phyloP scores from a whole-genome alignment of 2,113 vertebrate species.

The Gulo gulo region DNA sequence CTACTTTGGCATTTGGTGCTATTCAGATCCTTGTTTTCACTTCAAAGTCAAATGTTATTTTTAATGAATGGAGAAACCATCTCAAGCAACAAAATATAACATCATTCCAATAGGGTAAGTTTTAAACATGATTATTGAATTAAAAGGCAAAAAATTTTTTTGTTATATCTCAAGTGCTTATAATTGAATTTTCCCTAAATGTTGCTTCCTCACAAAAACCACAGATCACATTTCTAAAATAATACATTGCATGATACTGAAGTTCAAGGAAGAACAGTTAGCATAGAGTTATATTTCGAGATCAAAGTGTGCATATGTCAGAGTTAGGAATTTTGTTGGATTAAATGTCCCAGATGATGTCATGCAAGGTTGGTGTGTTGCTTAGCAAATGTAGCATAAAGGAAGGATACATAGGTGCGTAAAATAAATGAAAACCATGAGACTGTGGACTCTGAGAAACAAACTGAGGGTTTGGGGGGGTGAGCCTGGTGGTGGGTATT shows the following conservation, averaged over 20 bases:
- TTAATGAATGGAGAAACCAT: constrained; percentile 68
- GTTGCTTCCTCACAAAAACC: background rate
- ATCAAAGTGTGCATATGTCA: background rate
- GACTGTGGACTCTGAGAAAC: too few relatives aligned
- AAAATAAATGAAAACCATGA: background rate
- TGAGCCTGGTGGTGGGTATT: too few relatives aligned
- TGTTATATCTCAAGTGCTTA: background rate
- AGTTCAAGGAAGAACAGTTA: background rate
- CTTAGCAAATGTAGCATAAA: background rate
- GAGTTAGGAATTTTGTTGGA: background rate
- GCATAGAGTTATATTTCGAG: background rate
- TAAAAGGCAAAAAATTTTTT: background rate
- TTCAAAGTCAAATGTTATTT: constrained; percentile 55
- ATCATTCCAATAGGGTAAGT: constrained; percentile 60
- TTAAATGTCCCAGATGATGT: background rate
- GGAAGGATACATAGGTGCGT: background rate
- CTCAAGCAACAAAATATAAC: background rate
- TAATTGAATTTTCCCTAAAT: constrained; percentile 38
- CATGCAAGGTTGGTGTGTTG: background rate
- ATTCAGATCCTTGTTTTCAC: constrained; percentile 71
- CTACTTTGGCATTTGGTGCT: constrained; percentile 60
- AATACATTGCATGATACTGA: background rate
- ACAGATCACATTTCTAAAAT: constrained; percentile 22
- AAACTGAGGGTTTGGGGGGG: too few relatives aligned
- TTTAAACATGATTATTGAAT: constrained; percentile 10